A percentile compares a stretch with the other conserved stretches of the same genome.
Evolutionary conservation across 2,113 vertebrate genomes (phyloP).

Genomic region (Clupea harengus): DNA sequence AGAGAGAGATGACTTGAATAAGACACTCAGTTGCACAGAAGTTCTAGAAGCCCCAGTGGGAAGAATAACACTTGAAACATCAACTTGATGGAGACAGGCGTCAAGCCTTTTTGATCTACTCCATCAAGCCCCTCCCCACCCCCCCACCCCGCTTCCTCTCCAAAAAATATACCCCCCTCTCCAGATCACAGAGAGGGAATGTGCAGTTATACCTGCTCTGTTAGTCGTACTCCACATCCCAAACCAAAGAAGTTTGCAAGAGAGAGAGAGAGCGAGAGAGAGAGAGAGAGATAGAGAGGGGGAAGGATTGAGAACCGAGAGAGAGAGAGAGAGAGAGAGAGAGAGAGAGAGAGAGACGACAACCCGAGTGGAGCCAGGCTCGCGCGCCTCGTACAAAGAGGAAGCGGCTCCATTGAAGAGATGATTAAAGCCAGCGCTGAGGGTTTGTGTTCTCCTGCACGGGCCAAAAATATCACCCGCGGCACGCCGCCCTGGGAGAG

Average conservation of each 20-base stretch:
- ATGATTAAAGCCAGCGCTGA: constrained; percentile 43
- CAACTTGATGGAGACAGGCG: constrained; percentile 15
- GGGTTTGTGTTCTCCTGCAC: constrained; percentile 20
- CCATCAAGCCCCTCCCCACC: background rate
- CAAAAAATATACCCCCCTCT: background rate
- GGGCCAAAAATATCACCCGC: constrained; percentile 35
- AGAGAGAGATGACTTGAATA: background rate
- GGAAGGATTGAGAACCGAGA: too few species aligned
- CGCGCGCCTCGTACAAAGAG: constrained; percentile 28
- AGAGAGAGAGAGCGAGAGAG: background rate
- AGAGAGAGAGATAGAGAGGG: background rate
- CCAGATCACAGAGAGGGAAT: background rate
- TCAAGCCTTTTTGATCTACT: constrained; percentile 7
- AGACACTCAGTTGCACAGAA: constrained; percentile 11
- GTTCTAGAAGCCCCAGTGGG: background rate
- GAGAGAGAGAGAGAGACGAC: background rate
- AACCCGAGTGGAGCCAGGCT: background rate
- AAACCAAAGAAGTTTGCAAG: background rate
- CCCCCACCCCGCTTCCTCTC: background rate
- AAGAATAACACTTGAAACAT: constrained; percentile 4
- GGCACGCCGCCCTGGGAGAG: constrained; percentile 7
- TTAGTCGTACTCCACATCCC: constrained; percentile 3
- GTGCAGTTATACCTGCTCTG: background rate
- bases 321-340: constrained; percentile 1
- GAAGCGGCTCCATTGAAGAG: constrained; percentile 23